Evolutionary conservation across 2,888 invertebrate genomes (phyloP).

Genomic region (Pocota personata): DNA sequence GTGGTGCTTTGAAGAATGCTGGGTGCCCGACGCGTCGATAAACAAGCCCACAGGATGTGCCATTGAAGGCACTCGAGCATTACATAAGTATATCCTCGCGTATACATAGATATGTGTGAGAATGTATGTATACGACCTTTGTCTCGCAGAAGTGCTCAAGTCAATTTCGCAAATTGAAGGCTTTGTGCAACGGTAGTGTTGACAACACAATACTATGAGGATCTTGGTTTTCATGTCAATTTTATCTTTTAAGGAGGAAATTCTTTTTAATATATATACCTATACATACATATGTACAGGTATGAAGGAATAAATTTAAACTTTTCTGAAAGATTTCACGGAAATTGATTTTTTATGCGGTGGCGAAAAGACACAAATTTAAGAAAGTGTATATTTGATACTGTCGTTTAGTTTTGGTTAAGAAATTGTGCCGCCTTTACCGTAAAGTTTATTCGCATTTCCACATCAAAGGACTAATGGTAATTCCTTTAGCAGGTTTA

Average conservation of each 20-base stretch:
- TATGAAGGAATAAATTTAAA: slow-evolving; percentile 13
- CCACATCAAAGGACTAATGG: neutral
- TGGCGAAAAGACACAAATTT: neutral
- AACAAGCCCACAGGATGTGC: slow-evolving; percentile 58
- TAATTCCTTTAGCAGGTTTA: neutral
- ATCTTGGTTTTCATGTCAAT: slow-evolving; percentile 24
- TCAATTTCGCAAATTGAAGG: slow-evolving; percentile 70
- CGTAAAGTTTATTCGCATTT: neutral
- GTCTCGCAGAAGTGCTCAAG: slow-evolving; percentile 46
- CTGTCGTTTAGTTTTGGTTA: slow-evolving; percentile 22
- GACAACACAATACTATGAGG: slow-evolving; percentile 11
- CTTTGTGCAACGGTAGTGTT: slow-evolving; percentile 59
- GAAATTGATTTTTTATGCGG: slow-evolving; percentile 53
- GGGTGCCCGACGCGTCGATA: slow-evolving; percentile 40
- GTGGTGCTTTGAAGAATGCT: neutral
- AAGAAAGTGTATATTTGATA: slow-evolving; percentile 44
- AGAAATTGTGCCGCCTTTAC: neutral
- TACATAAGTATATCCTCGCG: slow-evolving; percentile 1
- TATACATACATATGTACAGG: too few species aligned
- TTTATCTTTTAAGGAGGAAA: slow-evolving; percentile 36
- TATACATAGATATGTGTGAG: neutral
- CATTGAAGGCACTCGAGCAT: slow-evolving; percentile 17
- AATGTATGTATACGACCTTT: neutral
- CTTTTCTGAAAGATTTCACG: slow-evolving; percentile 4
- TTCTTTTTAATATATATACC: slow-evolving; percentile 23